Evolutionary conservation across 2,888 invertebrate genomes (phyloP).

Genomic region (Melipona bicolor): DNA sequence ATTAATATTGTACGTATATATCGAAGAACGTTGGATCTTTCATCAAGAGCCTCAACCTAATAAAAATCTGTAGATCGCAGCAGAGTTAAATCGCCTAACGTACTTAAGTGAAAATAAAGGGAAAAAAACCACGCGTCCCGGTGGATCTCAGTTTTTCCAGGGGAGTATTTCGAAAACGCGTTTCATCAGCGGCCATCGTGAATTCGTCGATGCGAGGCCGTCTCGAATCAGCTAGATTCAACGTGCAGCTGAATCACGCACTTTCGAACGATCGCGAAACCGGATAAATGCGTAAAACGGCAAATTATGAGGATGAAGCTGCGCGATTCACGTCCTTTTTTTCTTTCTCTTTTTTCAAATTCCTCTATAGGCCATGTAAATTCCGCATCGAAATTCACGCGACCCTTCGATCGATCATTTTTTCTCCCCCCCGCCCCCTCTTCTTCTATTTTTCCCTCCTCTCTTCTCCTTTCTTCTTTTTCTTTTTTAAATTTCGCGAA

Average conservation of each 20-base stretch:
- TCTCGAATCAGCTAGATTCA: slow-evolving; percentile 35
- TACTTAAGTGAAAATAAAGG: background rate
- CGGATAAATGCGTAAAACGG: slow-evolving; percentile 31
- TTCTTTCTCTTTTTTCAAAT: background rate
- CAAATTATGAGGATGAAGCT: slow-evolving; percentile 30
- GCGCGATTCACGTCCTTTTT: background rate
- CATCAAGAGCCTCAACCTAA: too few relatives aligned
- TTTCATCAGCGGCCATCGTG: slow-evolving; percentile 34
- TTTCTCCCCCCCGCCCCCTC: background rate
- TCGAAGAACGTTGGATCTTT: too few relatives aligned
- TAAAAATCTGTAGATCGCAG: too few relatives aligned
- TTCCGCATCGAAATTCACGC: slow-evolving; percentile 1
- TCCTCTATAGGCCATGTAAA: background rate
- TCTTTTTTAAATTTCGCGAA: background rate
- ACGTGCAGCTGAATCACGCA: slow-evolving; percentile 33
- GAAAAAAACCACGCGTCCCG: background rate
- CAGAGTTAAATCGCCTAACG: background rate
- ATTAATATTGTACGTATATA: too few relatives aligned
- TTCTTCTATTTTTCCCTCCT: background rate
- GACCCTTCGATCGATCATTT: background rate
- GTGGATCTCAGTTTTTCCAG: background rate
- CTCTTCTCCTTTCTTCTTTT: too few relatives aligned
- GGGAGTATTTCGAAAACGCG: background rate
- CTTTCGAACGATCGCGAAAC: slow-evolving; percentile 21
- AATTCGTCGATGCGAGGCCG: slow-evolving; percentile 18